These are phyloP conservation scores for Calcarius lapponicus DNA, from an alignment of 2,797 vertebrate genomes.

Conservation along the genomic window DNA sequence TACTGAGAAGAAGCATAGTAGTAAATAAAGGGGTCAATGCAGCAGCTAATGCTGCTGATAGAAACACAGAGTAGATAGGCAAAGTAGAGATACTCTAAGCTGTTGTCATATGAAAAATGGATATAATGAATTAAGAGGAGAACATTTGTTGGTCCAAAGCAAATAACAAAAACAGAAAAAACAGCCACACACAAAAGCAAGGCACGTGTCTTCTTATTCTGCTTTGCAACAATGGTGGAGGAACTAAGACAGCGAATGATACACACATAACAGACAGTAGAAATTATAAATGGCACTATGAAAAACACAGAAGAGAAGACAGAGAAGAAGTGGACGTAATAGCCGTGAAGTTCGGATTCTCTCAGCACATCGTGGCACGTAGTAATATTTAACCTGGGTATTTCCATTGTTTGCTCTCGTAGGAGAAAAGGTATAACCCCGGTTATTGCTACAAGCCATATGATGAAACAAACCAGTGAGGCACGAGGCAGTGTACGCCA, in stretches of 20 bases:
- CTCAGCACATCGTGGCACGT: conserved; percentile 89
- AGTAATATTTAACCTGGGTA: conserved; percentile 73
- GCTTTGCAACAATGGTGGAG: conserved; percentile 75
- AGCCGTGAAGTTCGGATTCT: conserved; percentile 61
- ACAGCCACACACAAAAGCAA: conserved; percentile 84
- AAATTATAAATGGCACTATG: conserved; percentile 81
- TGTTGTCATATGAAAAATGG: conserved; percentile 45
- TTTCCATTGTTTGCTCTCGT: conserved; percentile 82
- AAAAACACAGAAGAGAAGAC: conserved; percentile 85
- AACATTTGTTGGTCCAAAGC: conserved; percentile 90
- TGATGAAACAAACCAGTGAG: conserved; percentile 63
- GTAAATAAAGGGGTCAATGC: conserved; percentile 91
- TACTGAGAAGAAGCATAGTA: conserved; percentile 93
- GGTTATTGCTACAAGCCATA: conserved; percentile 84
- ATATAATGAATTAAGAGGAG: conserved; percentile 87
- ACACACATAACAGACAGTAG: conserved; percentile 80
- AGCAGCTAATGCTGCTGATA: conserved; percentile 90
- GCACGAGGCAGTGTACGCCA: conserved; percentile 84
- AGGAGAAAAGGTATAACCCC: conserved; percentile 87
- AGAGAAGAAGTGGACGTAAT: conserved; percentile 85
- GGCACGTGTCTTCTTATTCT: conserved; percentile 83
- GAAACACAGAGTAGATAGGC: conserved; percentile 88
- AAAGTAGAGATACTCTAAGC: conserved; percentile 82
- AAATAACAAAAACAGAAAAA: conserved; percentile 88
- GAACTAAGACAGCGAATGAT: conserved; percentile 86